Percentiles rank a stretch among this genome's conserved stretches.
phyloP scores from a whole-genome alignment of 2,113 vertebrate genomes.

The Halcyon senegalensis region DNA sequence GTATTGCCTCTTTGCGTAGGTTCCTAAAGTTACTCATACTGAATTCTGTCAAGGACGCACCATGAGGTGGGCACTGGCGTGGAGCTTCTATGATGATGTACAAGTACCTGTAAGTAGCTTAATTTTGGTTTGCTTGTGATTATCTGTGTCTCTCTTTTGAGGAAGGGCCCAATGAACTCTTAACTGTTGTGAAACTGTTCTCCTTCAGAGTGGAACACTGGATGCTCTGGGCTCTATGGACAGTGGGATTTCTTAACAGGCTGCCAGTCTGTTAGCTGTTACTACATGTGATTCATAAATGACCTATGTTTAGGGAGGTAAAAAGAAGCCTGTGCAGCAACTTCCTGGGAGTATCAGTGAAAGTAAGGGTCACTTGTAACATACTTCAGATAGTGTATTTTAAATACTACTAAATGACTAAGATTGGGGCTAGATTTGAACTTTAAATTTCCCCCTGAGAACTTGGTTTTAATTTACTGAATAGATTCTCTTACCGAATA shows the following conservation, averaged over 20 bases:
- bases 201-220: background rate
- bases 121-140: background rate
- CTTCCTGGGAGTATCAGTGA: background rate
- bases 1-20: slow-evolving; percentile 73
- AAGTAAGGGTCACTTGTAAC: background rate
- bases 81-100: slow-evolving; percentile 97
- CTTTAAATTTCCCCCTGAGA: background rate
- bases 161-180: background rate
- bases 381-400: background rate
- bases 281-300: background rate
- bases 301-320: background rate
- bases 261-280: background rate
- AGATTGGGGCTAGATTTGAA: background rate
- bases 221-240: background rate
- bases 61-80: slow-evolving; percentile 97
- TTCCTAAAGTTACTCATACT: slow-evolving; percentile 94
- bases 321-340: background rate
- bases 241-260: background rate
- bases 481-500: background rate
- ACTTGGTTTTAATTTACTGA: background rate
- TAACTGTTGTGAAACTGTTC: background rate
- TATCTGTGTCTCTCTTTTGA: background rate
- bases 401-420: background rate
- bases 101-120: slow-evolving; percentile 88
- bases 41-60: slow-evolving; percentile 98